phyloP scores from a whole-genome alignment of 2,888 invertebrate species.

The Chironomus riparius region DNA sequence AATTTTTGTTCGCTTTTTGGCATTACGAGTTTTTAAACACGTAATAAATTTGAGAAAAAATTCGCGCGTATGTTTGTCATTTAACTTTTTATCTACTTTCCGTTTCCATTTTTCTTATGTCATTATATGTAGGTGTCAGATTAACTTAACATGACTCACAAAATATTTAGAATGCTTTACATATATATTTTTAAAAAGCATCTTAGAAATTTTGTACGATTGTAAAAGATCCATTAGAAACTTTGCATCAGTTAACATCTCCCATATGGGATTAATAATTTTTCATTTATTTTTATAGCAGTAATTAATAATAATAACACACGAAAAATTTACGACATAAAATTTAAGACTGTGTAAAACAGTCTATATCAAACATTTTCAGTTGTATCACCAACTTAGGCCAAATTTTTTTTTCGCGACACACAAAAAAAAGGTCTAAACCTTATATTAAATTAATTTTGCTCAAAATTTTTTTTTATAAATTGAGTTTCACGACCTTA shows the following conservation, averaged over 20 bases:
- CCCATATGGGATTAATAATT: constrained; percentile 20
- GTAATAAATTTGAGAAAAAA: neutral
- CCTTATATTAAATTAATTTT: too few species aligned
- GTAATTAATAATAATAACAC: neutral
- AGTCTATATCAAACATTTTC: too few species aligned
- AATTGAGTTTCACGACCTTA: too few species aligned
- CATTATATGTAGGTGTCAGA: neutral
- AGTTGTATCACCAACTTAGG: too few species aligned
- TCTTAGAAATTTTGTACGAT: neutral
- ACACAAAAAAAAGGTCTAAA: too few species aligned
- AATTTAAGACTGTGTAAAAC: too few species aligned
- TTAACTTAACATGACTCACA: neutral
- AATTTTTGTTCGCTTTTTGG: neutral
- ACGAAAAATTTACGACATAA: neutral
- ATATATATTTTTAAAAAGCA: neutral
- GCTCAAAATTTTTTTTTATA: too few species aligned
- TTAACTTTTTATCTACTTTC: neutral
- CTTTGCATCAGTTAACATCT: neutral
- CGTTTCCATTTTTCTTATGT: neutral
- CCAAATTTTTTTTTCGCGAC: too few species aligned
- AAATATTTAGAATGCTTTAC: neutral
- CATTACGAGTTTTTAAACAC: neutral
- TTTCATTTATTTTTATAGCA: constrained; percentile 23
- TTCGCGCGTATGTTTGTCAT: constrained; percentile 4
- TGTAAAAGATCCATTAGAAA: neutral